phyloP scores from a whole-genome alignment of 2,113 vertebrate species.

The Paraplagusia blochii region DNA sequence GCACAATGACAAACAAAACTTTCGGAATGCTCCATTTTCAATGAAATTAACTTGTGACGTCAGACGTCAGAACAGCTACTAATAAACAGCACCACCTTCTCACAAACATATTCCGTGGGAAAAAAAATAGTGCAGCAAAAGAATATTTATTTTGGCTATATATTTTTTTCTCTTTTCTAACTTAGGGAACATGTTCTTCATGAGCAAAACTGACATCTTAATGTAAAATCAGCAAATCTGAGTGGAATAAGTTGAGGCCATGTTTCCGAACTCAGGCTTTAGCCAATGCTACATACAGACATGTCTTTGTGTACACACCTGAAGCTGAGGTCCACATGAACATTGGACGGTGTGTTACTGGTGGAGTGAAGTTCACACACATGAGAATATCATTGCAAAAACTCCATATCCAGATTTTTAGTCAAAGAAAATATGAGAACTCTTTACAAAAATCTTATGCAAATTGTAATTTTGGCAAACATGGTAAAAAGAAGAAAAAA shows the following conservation, averaged over 20 bases:
- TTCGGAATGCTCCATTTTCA: background rate
- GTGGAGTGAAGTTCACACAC: slow-evolving; percentile 28
- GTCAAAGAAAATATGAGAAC: slow-evolving; percentile 15
- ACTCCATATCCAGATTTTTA: slow-evolving; percentile 32
- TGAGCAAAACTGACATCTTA: too few relatives aligned
- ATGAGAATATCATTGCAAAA: slow-evolving; percentile 9
- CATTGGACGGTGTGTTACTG: slow-evolving; percentile 44
- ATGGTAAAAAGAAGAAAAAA: too few relatives aligned
- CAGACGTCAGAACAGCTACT: too few relatives aligned
- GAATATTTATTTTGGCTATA: too few relatives aligned
- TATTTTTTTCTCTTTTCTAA: too few relatives aligned
- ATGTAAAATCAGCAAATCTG: too few relatives aligned
- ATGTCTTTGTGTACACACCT: slow-evolving; percentile 46
- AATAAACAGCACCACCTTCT: too few relatives aligned
- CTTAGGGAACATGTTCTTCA: too few relatives aligned
- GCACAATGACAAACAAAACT: background rate
- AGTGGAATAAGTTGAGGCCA: slow-evolving; percentile 5
- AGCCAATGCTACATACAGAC: slow-evolving; percentile 36
- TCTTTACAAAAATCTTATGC: too few relatives aligned
- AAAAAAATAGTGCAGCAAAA: too few relatives aligned
- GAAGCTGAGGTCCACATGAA: slow-evolving; percentile 25
- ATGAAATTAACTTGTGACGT: background rate
- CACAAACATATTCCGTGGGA: too few relatives aligned
- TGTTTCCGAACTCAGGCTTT: slow-evolving; percentile 23
- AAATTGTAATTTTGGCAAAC: too few relatives aligned